These are phyloP conservation scores for Phalanger gymnotis DNA, from an alignment of 2,797 vertebrate genomes.

Conservation along the genomic window DNA sequence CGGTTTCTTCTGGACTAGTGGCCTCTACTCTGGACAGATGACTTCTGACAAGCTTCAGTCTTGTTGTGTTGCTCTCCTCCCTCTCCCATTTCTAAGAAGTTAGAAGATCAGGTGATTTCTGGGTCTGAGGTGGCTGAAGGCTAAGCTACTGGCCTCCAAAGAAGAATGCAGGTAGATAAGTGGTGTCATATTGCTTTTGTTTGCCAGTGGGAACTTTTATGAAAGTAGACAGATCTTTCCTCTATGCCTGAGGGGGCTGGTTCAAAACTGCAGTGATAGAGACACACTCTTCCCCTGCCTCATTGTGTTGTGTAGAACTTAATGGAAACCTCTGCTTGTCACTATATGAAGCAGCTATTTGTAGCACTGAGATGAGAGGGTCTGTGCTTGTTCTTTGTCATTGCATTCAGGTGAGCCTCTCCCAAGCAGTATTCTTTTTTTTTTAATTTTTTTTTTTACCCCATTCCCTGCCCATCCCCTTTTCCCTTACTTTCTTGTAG, in stretches of 20 bases:
- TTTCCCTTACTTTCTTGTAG: too few species aligned
- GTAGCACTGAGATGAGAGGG: background rate
- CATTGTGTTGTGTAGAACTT: background rate
- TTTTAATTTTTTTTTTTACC: too few species aligned
- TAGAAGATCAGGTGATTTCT: background rate
- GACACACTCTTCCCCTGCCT: background rate
- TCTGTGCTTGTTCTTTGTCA: background rate
- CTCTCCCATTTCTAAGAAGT: too few species aligned
- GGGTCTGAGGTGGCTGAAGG: background rate
- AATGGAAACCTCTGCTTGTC: background rate
- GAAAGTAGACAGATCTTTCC: conserved; percentile 51
- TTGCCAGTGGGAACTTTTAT: conserved; percentile 32
- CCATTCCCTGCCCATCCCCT: too few species aligned
- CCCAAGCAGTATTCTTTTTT: conserved; percentile 4
- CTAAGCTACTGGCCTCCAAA: background rate
- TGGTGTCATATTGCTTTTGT: background rate
- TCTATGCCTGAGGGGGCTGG: conserved; percentile 13
- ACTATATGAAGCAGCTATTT: background rate
- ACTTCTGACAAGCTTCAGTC: background rate
- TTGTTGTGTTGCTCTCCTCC: background rate
- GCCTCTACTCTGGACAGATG: background rate
- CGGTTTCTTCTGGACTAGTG: background rate
- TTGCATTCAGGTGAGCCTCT: background rate
- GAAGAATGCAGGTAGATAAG: background rate
- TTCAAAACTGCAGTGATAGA: conserved; percentile 47